These are phyloP conservation scores for Delichon dasypus DNA, from an alignment of 2,797 vertebrate species.

Conservation along the genomic window DNA sequence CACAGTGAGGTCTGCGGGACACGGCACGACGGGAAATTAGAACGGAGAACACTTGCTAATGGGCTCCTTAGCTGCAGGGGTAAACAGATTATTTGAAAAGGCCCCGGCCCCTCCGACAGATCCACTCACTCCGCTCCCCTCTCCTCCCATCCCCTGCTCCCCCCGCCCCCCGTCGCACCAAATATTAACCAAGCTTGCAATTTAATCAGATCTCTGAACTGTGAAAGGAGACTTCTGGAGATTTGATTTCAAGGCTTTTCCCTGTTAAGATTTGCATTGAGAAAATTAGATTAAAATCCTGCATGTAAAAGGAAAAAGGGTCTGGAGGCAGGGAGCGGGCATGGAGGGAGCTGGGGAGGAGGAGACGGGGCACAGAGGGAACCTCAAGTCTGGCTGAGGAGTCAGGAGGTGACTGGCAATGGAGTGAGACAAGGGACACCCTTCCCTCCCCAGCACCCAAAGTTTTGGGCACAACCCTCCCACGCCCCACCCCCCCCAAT, in stretches of 20 bases:
- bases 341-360: accelerated
- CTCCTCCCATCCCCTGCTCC: background rate
- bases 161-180: background rate
- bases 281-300: conserved; percentile 57
- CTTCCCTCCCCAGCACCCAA: background rate
- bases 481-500: too few species aligned
- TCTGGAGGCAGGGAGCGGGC: accelerated
- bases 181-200: conserved; percentile 51
- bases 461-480: background rate
- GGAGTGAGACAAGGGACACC: accelerated
- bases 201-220: conserved; percentile 63
- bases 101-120: conserved; percentile 28
- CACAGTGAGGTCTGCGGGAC: conserved; percentile 66
- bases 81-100: conserved; percentile 75
- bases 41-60: conserved; percentile 73
- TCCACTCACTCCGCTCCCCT: background rate
- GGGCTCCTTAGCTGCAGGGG: conserved; percentile 76
- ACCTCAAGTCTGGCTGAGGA: background rate
- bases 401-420: too few species aligned
- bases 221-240: conserved; percentile 58
- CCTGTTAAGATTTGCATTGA: conserved; percentile 32
- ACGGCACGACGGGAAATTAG: conserved; percentile 72
- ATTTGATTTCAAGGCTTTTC: conserved; percentile 58
- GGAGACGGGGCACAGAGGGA: background rate
- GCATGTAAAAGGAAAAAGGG: background rate